Evolutionary conservation across 2,888 invertebrate species (phyloP), one percentile per base, ranked within the genome.

Genomic region (Cephus nigrinus): DNA sequence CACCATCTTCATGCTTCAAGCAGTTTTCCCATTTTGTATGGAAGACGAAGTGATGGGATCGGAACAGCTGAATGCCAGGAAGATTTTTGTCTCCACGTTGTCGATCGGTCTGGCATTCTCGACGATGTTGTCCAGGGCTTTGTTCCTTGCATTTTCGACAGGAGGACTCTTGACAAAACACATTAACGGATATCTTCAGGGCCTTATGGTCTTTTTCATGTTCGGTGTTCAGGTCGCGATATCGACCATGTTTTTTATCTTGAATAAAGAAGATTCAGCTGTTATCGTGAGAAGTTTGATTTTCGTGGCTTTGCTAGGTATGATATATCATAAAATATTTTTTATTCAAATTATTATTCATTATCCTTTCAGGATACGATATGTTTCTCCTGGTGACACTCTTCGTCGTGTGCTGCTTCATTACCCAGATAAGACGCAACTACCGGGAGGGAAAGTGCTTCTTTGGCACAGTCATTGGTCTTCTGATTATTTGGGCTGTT

Each of bases 101-200:
- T 93, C 94, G 68, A 95, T 94, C 79, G 94, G 95, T 32, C 89
- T 94, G 68, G 92, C 94, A 1, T 95, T 95, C 87, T 94, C 95
- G 1, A 90, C 95, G 36, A 92, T 95, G 85, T 91, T 95, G 11
- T 93, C 95, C 12, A 92, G 95, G 30, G 93, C 94, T 2, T 92
- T 95, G 11, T 93, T 95, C 90, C 89, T 96, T 74, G 94, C 95
- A 0, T 94, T 95, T 2, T 94, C 95, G 74, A 94, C 94, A 79
- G 94, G 95, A 79, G 94, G 94, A 0, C 94, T 95, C 0, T 94
- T 95, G 82, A 93, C 95, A 81, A 94, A 94, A 5, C 95, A 95
- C 85, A 93, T 95, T 12, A 94, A 95, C 81, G 96, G 96, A 4
- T 94, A 95, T 69, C 93, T 95, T 11, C 95, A 95, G 87, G 92